Base-by-base conservation (phyloP, 1,140 invertebrate species). In the Drosophila parvula region DNA sequence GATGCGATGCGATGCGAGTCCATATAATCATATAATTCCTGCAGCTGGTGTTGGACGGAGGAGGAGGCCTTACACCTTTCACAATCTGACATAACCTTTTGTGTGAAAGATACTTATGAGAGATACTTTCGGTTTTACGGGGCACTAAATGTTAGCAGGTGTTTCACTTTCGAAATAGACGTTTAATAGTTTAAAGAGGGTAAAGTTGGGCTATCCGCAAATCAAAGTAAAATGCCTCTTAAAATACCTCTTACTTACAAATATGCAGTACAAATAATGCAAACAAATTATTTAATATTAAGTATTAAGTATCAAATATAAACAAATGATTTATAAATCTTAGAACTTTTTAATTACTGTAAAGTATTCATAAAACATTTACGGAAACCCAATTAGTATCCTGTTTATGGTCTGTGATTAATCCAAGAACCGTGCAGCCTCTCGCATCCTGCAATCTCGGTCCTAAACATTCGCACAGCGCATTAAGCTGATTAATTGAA, bases 401-500 rank as follows among this genome's bases (percentile, higher is more conserved):
- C 51, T 70, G 68, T 48, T 60, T 61, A 28, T 58, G 36, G 7
- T 30, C 36, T 30, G 22, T 34, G 65, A 59, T 71, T 70, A 70
- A 70, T 70, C 68, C 62, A 34, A 68, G 27, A 76, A 59, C 69
- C 38, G 50, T 41, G 34, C 41, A 22, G 11, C 22, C 18, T 22
- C 22, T 22, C 32, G 55, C 63, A 67, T 60, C 68, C 64, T 71
- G 79, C 80, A 89, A 89, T 88, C 83, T 88, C 75, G 18, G 82
- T 43, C 47, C 38, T 62, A n/a, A 70, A 55, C 78, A 81, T 81
- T 75, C 62, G 67, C 74, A 27, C 51, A 53, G 74, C 60, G 59
- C 50, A 81, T 88, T 74, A 86, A 77, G 63, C 84, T 88, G 81
- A 88, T 88, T 88, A 88, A 88, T 88, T 89, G 85, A 81, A 89